Evolutionary conservation across 2,113 vertebrate genomes (phyloP), one percentile per base, ranked within the genome.

Genomic region (Nesogale talazaci): DNA sequence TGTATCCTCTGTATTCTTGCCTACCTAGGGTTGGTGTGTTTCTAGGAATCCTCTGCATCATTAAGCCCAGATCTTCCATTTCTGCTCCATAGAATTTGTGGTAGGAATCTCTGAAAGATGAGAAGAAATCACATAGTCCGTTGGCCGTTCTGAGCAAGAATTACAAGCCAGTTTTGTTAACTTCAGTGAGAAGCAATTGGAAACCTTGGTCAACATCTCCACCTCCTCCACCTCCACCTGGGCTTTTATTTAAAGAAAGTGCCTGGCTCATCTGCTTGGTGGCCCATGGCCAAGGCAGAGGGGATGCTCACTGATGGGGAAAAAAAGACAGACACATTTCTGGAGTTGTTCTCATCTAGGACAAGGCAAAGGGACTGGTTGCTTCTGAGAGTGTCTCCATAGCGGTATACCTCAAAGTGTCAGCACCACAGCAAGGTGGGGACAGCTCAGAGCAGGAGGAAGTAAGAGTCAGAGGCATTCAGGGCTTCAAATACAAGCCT

Each of bases 11-110:
- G 99, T 99, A 96, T 98, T 98, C 74, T 98, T 82, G 76, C 98
- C 98, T 2, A 99, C 99, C 99, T 99, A 99, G 92, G 34, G 97
- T 99, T 99, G 88, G 99, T 99, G 89, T 98, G 97, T 8, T 78
- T 96, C 82, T 98, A 97, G 93, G 97, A 97, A 23, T 97, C 96
- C 31, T 99, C 98, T 7, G 97, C 0, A 27, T 97, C 97, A 2
- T 94, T 40, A 0, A 90, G 96, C 99, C 98, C 0, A 98, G 97
- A 36, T 98, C 79, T 91, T 98, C 98, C 95, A 99, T 95, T 61
- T 98, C 98, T 11, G 98, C 98, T 38, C 98, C 94, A 94, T 99
- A 99, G 91, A 97, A 97, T 93, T 98, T 99, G 90, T 92, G 82
- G 46, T 98, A 99, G 6, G 91, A 97, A 17, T 98, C 97, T 65